Percentiles rank a stretch among this genome's conserved stretches.
Conservation (phyloP, 2,797 vertebrate genomes). For the Manis crassicaudata region DNA sequence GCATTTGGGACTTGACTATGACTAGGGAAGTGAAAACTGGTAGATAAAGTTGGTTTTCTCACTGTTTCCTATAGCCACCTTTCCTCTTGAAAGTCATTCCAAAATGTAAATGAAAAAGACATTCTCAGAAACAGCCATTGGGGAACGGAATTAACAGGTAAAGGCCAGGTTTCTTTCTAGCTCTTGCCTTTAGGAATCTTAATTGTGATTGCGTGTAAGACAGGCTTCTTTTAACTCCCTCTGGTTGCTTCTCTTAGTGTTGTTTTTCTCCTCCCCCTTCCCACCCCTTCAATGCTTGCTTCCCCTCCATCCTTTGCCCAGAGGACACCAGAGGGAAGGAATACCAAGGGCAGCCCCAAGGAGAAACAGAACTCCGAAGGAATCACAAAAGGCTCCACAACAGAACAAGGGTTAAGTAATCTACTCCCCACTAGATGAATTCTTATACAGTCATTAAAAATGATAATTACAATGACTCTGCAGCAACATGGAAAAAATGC, state of each 20-base stretch:
- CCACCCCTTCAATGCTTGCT: background rate
- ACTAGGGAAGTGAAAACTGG: background rate
- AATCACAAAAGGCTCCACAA: background rate
- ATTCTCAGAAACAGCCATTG: background rate
- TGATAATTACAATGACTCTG: slow-evolving; percentile 73
- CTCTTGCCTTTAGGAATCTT: background rate
- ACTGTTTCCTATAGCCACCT: background rate
- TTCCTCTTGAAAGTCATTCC: background rate
- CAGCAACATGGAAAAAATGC: slow-evolving; percentile 71
- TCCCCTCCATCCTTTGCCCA: background rate
- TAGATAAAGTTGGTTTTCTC: background rate
- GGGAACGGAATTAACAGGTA: background rate
- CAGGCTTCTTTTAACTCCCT: background rate
- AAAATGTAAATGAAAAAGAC: background rate
- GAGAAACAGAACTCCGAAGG: background rate
- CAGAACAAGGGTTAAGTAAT: slow-evolving; percentile 52
- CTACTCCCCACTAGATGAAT: slow-evolving; percentile 48
- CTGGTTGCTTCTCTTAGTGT: too few species aligned
- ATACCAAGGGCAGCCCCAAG: background rate
- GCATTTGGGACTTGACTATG: background rate
- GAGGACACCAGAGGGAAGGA: background rate
- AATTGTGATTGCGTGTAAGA: too few species aligned
- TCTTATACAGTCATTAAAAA: slow-evolving; percentile 75
- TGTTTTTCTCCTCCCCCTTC: background rate
- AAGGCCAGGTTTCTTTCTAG: background rate